Evolutionary conservation across 2,797 vertebrate species (phyloP), one percentile per base, ranked within the genome.

Genomic region (Octomys mimax): DNA sequence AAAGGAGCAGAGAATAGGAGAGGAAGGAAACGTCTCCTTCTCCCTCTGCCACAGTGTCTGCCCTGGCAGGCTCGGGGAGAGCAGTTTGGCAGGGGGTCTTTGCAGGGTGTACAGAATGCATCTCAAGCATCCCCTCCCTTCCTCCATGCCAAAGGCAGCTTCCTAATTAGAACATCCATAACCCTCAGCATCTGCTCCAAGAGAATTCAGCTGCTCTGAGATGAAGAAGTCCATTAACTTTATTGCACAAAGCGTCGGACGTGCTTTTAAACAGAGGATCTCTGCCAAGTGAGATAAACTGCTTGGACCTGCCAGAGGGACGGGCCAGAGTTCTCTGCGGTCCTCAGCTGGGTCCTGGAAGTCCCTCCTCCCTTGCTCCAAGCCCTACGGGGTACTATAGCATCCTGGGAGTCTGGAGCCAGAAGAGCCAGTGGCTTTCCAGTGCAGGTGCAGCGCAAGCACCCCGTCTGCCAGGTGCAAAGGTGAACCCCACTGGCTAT

Each of bases 81-180:
- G 85, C 52, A 16, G 73, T 85, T 84, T 93, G 83, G 97, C 87
- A 87, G 83, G 88, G 95, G 96, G 95, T 96, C 96, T 96, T 96
- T 39, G 33, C 80, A 59, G 92, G 84, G 68, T 12, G 4, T 26
- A 0, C 80, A 93, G 98, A 98, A 97, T 97, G 46, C 75, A 89
- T 98, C 98, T 91, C 98, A 97, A 99, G 98, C 97, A 98, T 98
- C 98, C 98, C 98, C 96, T 98, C 98, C 99, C 97, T 97, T 96
- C 98, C 98, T 96, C 96, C 82, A 71, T 98, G 99, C 99, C 98
- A 97, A 98, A 97, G 99, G 99, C 99, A 98, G 99, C 98, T 98
- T 99, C 98, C 98, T 99, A 99, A 99, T 99, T 99, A 99, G 99
- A 98, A 99, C 99, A 99, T 99, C 99, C 99, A 99, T 99, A 99